Evolutionary conservation across 2,888 invertebrate species (phyloP).

Genomic region (Abrostola triplasia): DNA sequence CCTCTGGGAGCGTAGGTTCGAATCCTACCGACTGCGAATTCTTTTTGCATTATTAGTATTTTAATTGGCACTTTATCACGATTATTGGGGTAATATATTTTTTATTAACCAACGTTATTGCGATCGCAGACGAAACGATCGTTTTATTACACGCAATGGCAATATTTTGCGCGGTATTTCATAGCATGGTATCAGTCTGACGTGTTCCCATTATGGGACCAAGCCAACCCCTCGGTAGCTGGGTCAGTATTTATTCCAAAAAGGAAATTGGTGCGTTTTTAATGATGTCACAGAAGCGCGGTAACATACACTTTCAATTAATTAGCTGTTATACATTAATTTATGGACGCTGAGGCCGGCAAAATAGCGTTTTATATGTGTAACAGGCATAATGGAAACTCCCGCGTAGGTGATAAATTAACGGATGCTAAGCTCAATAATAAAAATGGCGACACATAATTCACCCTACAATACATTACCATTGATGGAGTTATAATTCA

Average conservation of each 20-base stretch:
- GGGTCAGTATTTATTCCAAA: conserved; percentile 41
- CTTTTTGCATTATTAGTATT: conserved; percentile 48
- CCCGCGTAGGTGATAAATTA: conserved; percentile 61
- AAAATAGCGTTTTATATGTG: conserved; percentile 61
- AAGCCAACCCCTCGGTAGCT: conserved; percentile 35
- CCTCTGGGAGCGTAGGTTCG: conserved; percentile 97
- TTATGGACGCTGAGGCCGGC: conserved; percentile 54
- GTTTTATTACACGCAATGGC: conserved; percentile 61
- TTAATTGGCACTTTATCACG: conserved; percentile 51
- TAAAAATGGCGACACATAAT: conserved; percentile 51
- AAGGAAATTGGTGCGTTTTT: conserved; percentile 54
- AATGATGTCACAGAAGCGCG: conserved; percentile 61
- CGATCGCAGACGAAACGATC: conserved; percentile 48
- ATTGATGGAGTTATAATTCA: not conserved
- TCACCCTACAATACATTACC: conserved; percentile 11
- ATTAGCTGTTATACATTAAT: conserved; percentile 63
- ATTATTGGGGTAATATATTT: conserved; percentile 57
- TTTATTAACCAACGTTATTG: conserved; percentile 56
- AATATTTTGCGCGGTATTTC: conserved; percentile 57
- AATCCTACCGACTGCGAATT: conserved; percentile 94
- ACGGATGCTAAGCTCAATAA: conserved; percentile 55
- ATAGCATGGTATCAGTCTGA: conserved; percentile 38
- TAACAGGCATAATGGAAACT: conserved; percentile 54
- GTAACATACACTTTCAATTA: conserved; percentile 63
- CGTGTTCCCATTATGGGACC: conserved; percentile 35